A percentile compares a stretch with the other conserved stretches of the same genome.
phyloP scores from a whole-genome alignment of 2,888 invertebrate genomes.

The Dryomyza anilis region DNA sequence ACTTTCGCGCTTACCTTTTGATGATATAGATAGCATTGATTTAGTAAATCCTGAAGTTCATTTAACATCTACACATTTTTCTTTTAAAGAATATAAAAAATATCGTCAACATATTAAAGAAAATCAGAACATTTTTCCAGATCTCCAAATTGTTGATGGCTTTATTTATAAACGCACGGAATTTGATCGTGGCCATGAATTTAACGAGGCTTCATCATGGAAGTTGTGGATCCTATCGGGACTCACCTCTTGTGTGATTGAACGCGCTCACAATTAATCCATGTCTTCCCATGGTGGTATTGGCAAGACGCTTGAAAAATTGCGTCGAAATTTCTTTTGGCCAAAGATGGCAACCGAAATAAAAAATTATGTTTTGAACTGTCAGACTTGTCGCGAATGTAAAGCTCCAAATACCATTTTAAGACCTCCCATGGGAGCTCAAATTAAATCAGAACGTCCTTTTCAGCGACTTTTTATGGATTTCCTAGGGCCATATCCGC shows the following conservation, averaged over 20 bases:
- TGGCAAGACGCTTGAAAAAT: slow-evolving; percentile 20
- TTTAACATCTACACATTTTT: no score
- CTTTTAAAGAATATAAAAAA: no score
- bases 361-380: slow-evolving; percentile 21
- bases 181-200: slow-evolving; percentile 7
- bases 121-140: slow-evolving; percentile 15
- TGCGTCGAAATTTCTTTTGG: slow-evolving; percentile 29
- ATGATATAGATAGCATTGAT: not conserved
- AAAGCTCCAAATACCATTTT: slow-evolving; percentile 22
- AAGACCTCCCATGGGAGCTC: slow-evolving; percentile 27
- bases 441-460: slow-evolving; percentile 19
- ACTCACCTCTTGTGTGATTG: slow-evolving; percentile 3
- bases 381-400: slow-evolving; percentile 4
- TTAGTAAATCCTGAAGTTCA: slow-evolving; percentile 15
- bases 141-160: slow-evolving; percentile 21
- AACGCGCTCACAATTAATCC: slow-evolving; percentile 2
- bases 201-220: slow-evolving; percentile 23
- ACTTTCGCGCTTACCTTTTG: no score
- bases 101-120: not conserved
- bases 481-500: slow-evolving; percentile 28
- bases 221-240: slow-evolving; percentile 30
- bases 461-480: slow-evolving; percentile 30
- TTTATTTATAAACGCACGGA: slow-evolving; percentile 21
- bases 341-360: slow-evolving; percentile 27
- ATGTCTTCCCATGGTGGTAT: slow-evolving; percentile 20